Conservation (phyloP, 2,888 invertebrate species). For the Acrobasis suavella region DNA sequence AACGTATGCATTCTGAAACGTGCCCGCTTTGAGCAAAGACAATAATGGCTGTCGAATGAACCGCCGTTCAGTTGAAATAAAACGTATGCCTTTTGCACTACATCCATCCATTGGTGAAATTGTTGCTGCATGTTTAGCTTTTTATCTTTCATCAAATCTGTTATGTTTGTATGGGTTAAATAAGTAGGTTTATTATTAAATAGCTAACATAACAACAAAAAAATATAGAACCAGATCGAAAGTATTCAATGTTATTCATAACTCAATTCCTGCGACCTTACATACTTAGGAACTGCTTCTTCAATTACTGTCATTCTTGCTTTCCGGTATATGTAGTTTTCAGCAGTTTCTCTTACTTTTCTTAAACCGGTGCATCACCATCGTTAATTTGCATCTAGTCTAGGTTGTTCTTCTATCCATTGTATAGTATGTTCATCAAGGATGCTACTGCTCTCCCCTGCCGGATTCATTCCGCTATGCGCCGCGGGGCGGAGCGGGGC, state of each 20-base stretch:
- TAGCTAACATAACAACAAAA: too few species aligned
- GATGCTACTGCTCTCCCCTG: slow-evolving; percentile 31
- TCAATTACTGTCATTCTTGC: too few species aligned
- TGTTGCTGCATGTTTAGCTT: slow-evolving; percentile 25
- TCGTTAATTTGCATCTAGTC: neutral
- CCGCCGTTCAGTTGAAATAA: slow-evolving; percentile 33
- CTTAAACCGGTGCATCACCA: slow-evolving; percentile 20
- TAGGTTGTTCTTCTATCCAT: neutral
- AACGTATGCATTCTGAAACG: slow-evolving; percentile 33
- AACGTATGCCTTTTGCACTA: slow-evolving; percentile 31
- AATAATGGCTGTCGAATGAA: slow-evolving; percentile 30
- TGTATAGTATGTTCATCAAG: slow-evolving; percentile 8
- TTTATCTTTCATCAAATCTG: too few species aligned
- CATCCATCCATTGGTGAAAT: slow-evolving; percentile 26
- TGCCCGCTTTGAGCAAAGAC: slow-evolving; percentile 31
- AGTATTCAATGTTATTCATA: too few species aligned
- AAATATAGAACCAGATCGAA: too few species aligned
- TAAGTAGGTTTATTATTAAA: too few species aligned
- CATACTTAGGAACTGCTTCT: too few species aligned
- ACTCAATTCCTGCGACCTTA: too few species aligned
- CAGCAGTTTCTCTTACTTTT: slow-evolving; percentile 3
- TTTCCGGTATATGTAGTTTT: too few species aligned
- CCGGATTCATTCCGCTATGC: slow-evolving; percentile 34
- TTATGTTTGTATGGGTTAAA: too few species aligned
- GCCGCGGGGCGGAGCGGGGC: slow-evolving; percentile 41